These are phyloP conservation scores for Coilia nasus DNA, from an alignment of 2,797 vertebrate genomes.

Conservation along the genomic window DNA sequence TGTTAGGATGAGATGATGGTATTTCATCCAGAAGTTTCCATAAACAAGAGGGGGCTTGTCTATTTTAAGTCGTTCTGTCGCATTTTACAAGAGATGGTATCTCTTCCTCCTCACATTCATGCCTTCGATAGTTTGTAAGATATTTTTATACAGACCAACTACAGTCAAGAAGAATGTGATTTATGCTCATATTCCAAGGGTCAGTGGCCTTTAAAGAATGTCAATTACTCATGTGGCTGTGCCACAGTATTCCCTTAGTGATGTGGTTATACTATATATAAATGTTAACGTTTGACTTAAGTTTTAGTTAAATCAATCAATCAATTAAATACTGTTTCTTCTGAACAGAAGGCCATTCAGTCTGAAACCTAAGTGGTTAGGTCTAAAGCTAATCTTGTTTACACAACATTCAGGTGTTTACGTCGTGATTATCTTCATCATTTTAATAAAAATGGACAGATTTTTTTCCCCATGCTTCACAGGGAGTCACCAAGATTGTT, in stretches of 20 bases:
- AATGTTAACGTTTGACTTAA: background rate
- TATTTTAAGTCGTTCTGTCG: slow-evolving; percentile 34
- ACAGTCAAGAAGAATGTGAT: background rate
- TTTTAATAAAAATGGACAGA: background rate
- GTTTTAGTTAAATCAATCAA: too few relatives aligned
- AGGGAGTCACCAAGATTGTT: background rate
- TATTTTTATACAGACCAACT: background rate
- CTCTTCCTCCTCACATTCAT: background rate
- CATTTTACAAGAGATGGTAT: background rate
- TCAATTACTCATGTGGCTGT: background rate
- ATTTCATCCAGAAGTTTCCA: slow-evolving; percentile 49
- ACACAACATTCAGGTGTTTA: background rate
- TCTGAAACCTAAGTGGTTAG: background rate
- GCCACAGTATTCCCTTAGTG: background rate
- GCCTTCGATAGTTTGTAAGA: background rate
- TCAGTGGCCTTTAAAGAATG: background rate
- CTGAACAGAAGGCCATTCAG: background rate
- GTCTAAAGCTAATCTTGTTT: background rate
- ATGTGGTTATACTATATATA: background rate
- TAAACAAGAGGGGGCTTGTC: slow-evolving; percentile 39
- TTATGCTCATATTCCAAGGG: background rate
- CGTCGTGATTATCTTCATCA: too few relatives aligned
- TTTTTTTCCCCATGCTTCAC: background rate
- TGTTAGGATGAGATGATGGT: background rate
- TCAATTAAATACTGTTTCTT: background rate